Evolutionary conservation across 1,140 invertebrate species (phyloP).

Genomic region (Paralvinella palmiformis): DNA sequence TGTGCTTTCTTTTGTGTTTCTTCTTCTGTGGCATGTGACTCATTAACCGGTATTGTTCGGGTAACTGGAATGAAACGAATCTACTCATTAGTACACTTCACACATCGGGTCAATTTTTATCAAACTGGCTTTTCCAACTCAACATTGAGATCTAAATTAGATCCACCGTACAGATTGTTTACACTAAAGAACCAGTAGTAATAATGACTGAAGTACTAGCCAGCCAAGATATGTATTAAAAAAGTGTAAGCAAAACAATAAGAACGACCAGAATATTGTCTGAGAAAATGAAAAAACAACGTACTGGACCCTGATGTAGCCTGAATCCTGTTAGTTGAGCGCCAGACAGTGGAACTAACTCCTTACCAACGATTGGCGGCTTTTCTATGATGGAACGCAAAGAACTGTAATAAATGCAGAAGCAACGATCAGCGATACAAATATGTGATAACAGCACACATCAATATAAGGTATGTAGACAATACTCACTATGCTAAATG

Average conservation of each 20-base stretch:
- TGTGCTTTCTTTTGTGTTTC: slow-evolving; percentile 19
- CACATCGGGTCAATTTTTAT: too few relatives aligned
- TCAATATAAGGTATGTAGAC: neutral
- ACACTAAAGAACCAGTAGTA: too few relatives aligned
- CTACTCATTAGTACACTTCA: too few relatives aligned
- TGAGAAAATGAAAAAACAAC: neutral
- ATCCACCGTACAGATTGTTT: too few relatives aligned
- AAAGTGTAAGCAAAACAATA: neutral
- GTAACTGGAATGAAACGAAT: slow-evolving; percentile 7
- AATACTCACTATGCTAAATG: neutral
- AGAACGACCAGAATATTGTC: neutral
- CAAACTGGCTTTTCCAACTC: too few relatives aligned
- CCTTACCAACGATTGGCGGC: slow-evolving; percentile 91
- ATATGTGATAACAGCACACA: neutral
- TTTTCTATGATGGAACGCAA: slow-evolving; percentile 93
- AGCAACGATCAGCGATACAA: neutral
- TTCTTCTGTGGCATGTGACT: slow-evolving; percentile 9
- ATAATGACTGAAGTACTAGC: too few relatives aligned
- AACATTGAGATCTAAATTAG: too few relatives aligned
- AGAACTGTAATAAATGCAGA: slow-evolving; percentile 53
- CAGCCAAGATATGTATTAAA: neutral
- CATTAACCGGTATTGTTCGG: slow-evolving; percentile 16
- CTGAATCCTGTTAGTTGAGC: slow-evolving; percentile 88
- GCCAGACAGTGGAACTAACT: slow-evolving; percentile 78
- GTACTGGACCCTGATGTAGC: slow-evolving; percentile 74